Evolutionary conservation across 1,140 invertebrate species (phyloP).

Genomic region (Nephotettix cincticeps): DNA sequence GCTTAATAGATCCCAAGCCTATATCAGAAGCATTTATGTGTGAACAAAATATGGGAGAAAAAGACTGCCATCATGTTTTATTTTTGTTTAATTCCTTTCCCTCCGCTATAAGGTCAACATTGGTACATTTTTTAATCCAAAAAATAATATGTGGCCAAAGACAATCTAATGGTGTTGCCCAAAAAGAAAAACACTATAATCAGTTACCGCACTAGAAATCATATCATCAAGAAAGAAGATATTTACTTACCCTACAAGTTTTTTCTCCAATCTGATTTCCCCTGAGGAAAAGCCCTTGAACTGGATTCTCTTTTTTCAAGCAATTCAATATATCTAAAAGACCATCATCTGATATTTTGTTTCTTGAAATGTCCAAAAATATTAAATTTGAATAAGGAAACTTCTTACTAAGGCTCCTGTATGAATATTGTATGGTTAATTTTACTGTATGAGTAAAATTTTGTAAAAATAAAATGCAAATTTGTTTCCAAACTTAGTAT

Average conservation of each 20-base stretch:
- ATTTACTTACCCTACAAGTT: background rate
- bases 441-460: too few relatives aligned
- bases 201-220: too few relatives aligned
- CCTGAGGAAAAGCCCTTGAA: background rate
- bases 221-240: background rate
- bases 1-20: too few relatives aligned
- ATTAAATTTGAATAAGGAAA: background rate
- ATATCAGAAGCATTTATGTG: too few relatives aligned
- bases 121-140: background rate
- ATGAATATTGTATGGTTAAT: too few relatives aligned
- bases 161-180: background rate
- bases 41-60: too few relatives aligned
- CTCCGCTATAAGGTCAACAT: background rate
- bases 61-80: too few relatives aligned
- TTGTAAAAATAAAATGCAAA: too few relatives aligned
- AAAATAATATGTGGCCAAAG: background rate
- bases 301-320: background rate
- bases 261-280: conserved; percentile 2
- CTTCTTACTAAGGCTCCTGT: background rate
- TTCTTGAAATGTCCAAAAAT: background rate
- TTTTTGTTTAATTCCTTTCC: too few relatives aligned
- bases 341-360: background rate
- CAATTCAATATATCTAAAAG: background rate
- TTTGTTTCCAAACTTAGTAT: too few relatives aligned
- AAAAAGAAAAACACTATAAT: background rate